These are phyloP conservation scores for Ophion obscuratus DNA, from an alignment of 2,888 invertebrate species.

Conservation along the genomic window DNA sequence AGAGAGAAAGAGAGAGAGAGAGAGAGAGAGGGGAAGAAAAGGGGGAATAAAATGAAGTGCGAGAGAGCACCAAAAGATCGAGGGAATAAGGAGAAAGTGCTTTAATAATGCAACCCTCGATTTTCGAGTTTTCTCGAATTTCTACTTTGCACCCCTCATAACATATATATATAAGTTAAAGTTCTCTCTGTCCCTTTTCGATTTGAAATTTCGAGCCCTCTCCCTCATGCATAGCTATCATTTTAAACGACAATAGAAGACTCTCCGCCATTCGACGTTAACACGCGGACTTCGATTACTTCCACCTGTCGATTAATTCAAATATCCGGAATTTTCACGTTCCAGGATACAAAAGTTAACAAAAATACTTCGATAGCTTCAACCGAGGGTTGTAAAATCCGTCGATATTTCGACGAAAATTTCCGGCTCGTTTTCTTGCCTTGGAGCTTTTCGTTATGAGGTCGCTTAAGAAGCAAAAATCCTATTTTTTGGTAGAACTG, in stretches of 20 bases:
- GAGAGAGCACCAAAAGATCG: constrained; percentile 60
- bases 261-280: constrained; percentile 22
- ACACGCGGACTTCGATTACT: constrained; percentile 53
- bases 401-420: constrained; percentile 31
- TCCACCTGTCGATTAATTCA: constrained; percentile 29
- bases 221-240: constrained; percentile 61
- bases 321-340: constrained; percentile 13
- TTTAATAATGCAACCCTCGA: constrained; percentile 80
- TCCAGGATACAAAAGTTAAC: not conserved
- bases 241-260: constrained; percentile 1
- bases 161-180: not conserved
- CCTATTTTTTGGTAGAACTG: no score
- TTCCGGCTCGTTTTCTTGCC: not conserved
- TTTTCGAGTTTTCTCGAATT: constrained; percentile 78
- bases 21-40: not conserved
- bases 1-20: not conserved
- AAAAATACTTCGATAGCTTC: not conserved
- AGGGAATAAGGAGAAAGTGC: constrained; percentile 65
- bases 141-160: constrained; percentile 68
- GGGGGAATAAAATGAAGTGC: constrained; percentile 47
- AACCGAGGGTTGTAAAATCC: constrained; percentile 47
- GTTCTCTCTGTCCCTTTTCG: constrained; percentile 5
- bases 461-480: no score
- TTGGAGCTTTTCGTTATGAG: not conserved
- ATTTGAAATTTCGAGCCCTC: constrained; percentile 48